These are phyloP conservation scores for Patella pellucida DNA, from an alignment of 2,888 invertebrate species.

Conservation along the genomic window DNA sequence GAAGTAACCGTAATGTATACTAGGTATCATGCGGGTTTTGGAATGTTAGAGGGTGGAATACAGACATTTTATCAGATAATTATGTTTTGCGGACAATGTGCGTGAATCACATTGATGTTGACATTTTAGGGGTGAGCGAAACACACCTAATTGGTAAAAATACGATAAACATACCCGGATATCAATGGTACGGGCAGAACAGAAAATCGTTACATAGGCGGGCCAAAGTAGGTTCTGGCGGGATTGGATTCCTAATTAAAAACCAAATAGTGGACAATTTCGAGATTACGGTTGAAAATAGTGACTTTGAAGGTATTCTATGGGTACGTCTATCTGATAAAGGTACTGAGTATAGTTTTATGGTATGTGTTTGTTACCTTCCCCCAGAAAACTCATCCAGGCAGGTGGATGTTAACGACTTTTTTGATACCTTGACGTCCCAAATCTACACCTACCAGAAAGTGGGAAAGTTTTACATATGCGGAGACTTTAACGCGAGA, in stretches of 20 bases:
- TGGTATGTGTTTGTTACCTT: not conserved
- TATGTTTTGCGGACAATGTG: not conserved
- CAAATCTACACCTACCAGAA: not conserved
- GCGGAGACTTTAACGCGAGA: not conserved
- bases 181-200: not conserved
- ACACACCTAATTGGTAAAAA: not conserved
- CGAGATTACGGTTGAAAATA: not conserved
- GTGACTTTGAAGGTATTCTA: not conserved
- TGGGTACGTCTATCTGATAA: not conserved
- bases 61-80: not conserved
- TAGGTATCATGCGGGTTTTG: not conserved
- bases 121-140: not conserved
- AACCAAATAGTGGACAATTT: not conserved
- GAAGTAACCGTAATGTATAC: not conserved
- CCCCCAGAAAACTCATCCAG: not conserved
- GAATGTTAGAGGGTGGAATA: not conserved
- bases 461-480: not conserved
- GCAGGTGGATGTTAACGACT: not conserved
- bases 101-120: not conserved
- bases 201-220: not conserved
- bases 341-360: not conserved
- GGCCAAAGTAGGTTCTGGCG: not conserved
- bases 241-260: not conserved
- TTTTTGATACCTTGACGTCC: not conserved
- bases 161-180: not conserved